Evolutionary conservation across 2,113 vertebrate species (phyloP), one percentile per base, ranked within the genome.

Genomic region (Setophaga petechia): DNA sequence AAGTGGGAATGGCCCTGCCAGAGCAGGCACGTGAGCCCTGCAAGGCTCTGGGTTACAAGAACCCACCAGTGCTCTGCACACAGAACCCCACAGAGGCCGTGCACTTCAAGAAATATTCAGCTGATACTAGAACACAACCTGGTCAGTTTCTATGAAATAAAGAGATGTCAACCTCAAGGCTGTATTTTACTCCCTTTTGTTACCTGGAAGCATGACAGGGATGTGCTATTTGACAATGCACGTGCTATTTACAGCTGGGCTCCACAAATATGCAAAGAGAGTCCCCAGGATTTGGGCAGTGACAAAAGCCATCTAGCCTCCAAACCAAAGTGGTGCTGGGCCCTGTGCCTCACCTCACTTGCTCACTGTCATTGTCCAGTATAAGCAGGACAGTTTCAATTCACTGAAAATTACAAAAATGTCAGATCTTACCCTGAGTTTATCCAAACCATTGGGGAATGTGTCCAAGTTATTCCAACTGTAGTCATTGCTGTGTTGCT

Each of bases 11-110:
- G 30, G 20, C 27, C 39, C 75, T 67, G 69, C 37, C 14, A 28
- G 12, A 43, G 52, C 52, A 37, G n/a, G 3, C 0, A 0, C 1
- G 20, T 6, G 12, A 52, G 55, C 61, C 20, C 4, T 5, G 8
- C 61, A 46, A 74, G 51, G 51, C 2, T 1, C 55, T 28, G 46
- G 17, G 11, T n/a, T 15, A 37, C 9, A 27, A 3, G 2, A 43
- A n/a, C 37, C 17, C 43, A 10, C 12, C 1, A 6, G 37, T 0
- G 0, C 5, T 58, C 23, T n/a, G 28, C 35, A 75, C 15, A 43
- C 35, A 75, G 11, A 43, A 3, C 37, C 33, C 39, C 3, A 0
- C 3, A 37, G 30, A 69, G 12, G 8, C 22, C 17, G 3, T 10
- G 44, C 24, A 22, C 37, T 41, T 75, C 37, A 37, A 65, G 33